Evolutionary conservation across 2,797 vertebrate genomes (phyloP), one percentile per base, ranked within the genome.

Genomic region (Sebastes flavidus): DNA sequence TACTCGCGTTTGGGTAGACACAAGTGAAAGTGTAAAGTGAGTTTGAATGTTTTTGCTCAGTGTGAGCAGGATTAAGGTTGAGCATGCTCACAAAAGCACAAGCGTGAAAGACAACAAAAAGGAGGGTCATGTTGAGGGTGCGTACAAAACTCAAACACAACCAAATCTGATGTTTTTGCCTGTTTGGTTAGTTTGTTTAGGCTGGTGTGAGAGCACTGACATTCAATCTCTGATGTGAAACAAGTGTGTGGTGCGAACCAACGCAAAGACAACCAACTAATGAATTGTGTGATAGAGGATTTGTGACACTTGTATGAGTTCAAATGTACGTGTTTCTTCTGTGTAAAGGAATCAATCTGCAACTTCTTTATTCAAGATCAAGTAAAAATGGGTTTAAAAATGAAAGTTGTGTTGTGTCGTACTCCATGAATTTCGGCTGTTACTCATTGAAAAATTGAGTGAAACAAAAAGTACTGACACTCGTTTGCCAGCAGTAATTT

Each of bases 1-100:
- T 11, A 34, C 18, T 74, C 6, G 66, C 16, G 46, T 62, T 42
- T n/a, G 55, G 56, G 59, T 60, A 81, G 75, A 80, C 49, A 78
- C 42, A n/a, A 60, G 34, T 24, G 18, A 29, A 62, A 61, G 42
- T 13, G 62, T 46, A 9, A 56, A 42, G 72, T 22, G 67, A 34
- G 14, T 61, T 62, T 30, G 54, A 76, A 52, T 58, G 38, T 36
- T 42, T 42, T 65, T 52, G 22, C 60, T 74, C 25, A 11, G 49
- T 22, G 27, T 55, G 4, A 65, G 46, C 2, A 16, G 24, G 56
- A 75, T 65, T 70, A 61, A 55, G 36, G 34, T 55, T 16, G n/a
- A 63, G 52, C 55, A 6, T 25, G 63, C 46, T 81, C 69, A 24
- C 60, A 10, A 20, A 55, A 62, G 69, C 59, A 36, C 30, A 27